phyloP scores from a whole-genome alignment of 2,888 invertebrate genomes.

The Euclidia mi region DNA sequence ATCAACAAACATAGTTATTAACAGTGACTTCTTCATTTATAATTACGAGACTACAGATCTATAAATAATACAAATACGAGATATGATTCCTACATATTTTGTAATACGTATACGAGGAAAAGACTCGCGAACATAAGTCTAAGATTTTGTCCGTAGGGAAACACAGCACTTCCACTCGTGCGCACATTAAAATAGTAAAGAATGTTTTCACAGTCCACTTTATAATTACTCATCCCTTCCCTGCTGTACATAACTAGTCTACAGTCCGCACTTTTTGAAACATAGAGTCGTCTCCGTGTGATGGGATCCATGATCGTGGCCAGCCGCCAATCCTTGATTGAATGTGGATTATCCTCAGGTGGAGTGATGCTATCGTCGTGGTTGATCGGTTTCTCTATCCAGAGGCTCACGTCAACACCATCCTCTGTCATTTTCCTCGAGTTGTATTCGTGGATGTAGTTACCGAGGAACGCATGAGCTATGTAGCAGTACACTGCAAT shows the following conservation, averaged over 20 bases:
- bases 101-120: conserved; percentile 52
- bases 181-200: conserved; percentile 78
- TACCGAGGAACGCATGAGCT: conserved; percentile 74
- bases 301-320: conserved; percentile 78
- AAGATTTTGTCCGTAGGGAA: conserved; percentile 40
- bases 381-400: conserved; percentile 74
- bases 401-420: conserved; percentile 77
- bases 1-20: background rate
- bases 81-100: conserved; percentile 9
- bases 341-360: conserved; percentile 51
- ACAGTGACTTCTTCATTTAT: background rate
- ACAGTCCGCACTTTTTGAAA: conserved; percentile 77
- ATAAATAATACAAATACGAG: conserved; percentile 13
- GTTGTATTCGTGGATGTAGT: conserved; percentile 81
- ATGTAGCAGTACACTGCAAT: conserved; percentile 74
- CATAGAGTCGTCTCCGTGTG: conserved; percentile 76
- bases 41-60: background rate
- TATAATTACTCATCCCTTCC: conserved; percentile 79
- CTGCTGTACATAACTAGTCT: conserved; percentile 81
- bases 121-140: conserved; percentile 48
- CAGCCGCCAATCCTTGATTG: conserved; percentile 75
- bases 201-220: conserved; percentile 77
- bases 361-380: conserved; percentile 60
- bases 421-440: conserved; percentile 79
- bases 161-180: conserved; percentile 59